Percentiles rank a stretch among this genome's conserved stretches.
These are phyloP conservation scores for Cygnus olor DNA, from an alignment of 2,797 vertebrate genomes.

Conservation along the genomic window DNA sequence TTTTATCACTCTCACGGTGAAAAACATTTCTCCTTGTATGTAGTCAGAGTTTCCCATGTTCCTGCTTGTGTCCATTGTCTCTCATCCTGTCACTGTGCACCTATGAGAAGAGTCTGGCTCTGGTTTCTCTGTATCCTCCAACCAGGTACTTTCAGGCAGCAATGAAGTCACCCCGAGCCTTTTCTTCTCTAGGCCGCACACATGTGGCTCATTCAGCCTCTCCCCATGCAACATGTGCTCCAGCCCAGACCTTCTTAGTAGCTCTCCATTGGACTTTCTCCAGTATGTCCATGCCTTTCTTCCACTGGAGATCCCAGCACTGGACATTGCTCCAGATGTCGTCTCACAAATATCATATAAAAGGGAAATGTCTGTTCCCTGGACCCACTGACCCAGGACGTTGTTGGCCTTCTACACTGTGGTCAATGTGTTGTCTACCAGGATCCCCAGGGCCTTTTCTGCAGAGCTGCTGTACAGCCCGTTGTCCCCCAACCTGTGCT, in stretches of 20 bases:
- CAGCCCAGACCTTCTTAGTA: not conserved
- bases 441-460: not conserved
- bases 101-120: not conserved
- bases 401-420: not conserved
- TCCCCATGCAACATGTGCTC: fast-evolving
- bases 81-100: not conserved
- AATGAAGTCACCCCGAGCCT: not conserved
- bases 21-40: not conserved
- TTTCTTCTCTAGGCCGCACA: not conserved
- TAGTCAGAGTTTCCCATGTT: not conserved
- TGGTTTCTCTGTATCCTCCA: not conserved
- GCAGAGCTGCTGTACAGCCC: not conserved
- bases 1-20: not conserved
- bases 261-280: not conserved
- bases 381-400: not conserved
- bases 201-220: not conserved
- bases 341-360: not conserved
- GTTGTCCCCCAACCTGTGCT: fast-evolving
- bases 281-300: not conserved
- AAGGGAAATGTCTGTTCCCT: not conserved
- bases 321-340: not conserved
- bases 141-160: not conserved
- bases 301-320: not conserved
- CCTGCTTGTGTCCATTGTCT: not conserved
- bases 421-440: not conserved